Evolutionary conservation across 2,113 vertebrate genomes (phyloP), one percentile per base, ranked within the genome.

Genomic region (Neomonachus schauinslandi): DNA sequence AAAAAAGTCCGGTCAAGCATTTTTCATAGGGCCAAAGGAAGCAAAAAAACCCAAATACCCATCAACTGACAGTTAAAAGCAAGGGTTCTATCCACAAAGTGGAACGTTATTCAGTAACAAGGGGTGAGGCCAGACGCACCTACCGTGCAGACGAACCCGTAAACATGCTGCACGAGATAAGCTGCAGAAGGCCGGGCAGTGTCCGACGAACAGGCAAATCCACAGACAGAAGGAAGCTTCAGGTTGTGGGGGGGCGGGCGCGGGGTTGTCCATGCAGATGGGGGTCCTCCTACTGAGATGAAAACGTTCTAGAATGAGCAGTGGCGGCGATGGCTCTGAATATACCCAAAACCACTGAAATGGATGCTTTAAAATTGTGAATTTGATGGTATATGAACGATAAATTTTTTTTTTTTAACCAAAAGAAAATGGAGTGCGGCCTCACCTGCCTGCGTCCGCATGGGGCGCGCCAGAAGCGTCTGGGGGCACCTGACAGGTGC

Each of bases 131-230:
- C 33, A 5, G 10, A 5, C 36, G 12, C 7, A 14, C n/a, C 26
- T 13, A 9, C 67, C 2, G 7, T 4, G 4, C 2, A 59, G 69
- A 42, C 3, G 2, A 6, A 57, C 26, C 36, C 8, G 26, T 11
- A 26, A 51, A 59, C 7, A 1, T 8, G 12, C 12, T 13, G 51
- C 13, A 12, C 42, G 51, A 15, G 31, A 74, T 69, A 33, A 31
- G 46, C 46, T 46, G 46, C 46, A 46, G 46, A 42, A 42, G 39
- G 39, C 39, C 39, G 39, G 39, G 51, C 51, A 53, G 51, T 14
- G 51, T 51, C 51, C 2, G 51, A 3, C 3, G 51, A 53, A 14
- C 51, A 14, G 51, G 61, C 61, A 65, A 31, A 18, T 13, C 65
- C 6, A 9, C 7, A 22, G 24, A 63, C 59, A 5, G 69, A 72